phyloP scores from a whole-genome alignment of 2,888 invertebrate genomes.

The Eilema sororculum region DNA sequence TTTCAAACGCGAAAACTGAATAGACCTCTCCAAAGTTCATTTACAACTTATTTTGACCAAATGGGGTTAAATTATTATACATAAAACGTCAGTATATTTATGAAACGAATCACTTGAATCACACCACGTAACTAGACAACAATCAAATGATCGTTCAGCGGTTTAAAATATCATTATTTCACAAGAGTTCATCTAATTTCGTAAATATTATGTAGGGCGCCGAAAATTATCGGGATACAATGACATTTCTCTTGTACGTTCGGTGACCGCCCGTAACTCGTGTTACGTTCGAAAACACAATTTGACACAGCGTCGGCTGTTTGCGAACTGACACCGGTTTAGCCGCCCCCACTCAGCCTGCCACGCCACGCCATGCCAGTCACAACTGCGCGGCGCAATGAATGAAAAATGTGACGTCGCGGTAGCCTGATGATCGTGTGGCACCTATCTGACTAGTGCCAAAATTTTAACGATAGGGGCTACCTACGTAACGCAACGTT shows the following conservation, averaged over 20 bases:
- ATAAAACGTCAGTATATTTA: constrained; percentile 19
- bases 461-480: constrained; percentile 15
- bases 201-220: constrained; percentile 47
- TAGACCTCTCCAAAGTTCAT: constrained; percentile 38
- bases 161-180: constrained; percentile 28
- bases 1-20: constrained; percentile 48
- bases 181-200: constrained; percentile 29
- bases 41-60: constrained; percentile 31
- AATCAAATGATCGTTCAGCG: constrained; percentile 31
- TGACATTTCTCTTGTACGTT: constrained; percentile 70
- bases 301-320: constrained; percentile 69
- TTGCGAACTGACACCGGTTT: constrained; percentile 70
- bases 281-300: constrained; percentile 72
- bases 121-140: constrained; percentile 24
- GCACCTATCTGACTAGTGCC: constrained; percentile 31
- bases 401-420: constrained; percentile 57
- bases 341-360: constrained; percentile 53
- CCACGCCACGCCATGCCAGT: constrained; percentile 36
- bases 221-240: constrained; percentile 53
- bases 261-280: constrained; percentile 52
- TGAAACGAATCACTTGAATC: constrained; percentile 19
- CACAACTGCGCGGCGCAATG: constrained; percentile 55
- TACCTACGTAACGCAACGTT: neutral
- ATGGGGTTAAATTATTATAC: constrained; percentile 33
- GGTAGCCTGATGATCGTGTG: constrained; percentile 17